phyloP scores from a whole-genome alignment of 2,888 invertebrate species.

The Drosophila rubida region DNA sequence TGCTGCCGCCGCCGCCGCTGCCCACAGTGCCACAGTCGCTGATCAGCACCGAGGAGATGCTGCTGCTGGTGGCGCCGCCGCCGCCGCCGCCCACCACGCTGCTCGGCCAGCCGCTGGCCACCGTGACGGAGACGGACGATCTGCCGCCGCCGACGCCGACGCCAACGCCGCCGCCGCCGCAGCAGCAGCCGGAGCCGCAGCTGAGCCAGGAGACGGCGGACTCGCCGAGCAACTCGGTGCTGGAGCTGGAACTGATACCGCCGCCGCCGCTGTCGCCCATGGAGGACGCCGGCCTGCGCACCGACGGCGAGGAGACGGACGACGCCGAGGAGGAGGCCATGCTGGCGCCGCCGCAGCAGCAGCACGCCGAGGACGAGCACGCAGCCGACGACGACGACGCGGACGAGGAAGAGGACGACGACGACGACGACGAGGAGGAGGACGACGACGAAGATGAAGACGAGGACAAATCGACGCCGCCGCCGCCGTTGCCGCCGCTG shows the following conservation, averaged over 20 bases:
- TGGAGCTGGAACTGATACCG: constrained; percentile 80
- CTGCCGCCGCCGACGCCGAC: constrained; percentile 82
- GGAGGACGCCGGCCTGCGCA: constrained; percentile 62
- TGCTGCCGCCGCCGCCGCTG: constrained; percentile 56
- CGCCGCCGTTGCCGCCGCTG: constrained; percentile 82
- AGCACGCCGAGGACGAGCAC: constrained; percentile 52
- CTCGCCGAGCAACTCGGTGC: constrained; percentile 73
- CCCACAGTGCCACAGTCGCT: constrained; percentile 47
- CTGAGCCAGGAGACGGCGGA: constrained; percentile 52
- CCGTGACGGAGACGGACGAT: constrained; percentile 81
- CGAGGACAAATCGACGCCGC: constrained; percentile 75
- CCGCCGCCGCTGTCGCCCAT: constrained; percentile 72
- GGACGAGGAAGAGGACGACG: constrained; percentile 34
- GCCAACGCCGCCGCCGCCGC: constrained; percentile 54
- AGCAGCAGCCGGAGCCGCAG: constrained; percentile 29
- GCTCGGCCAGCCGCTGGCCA: constrained; percentile 75
- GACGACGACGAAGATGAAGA: constrained; percentile 75
- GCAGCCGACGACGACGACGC: constrained; percentile 29
- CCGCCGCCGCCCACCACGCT: constrained; percentile 62
- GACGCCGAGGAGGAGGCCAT: constrained; percentile 66
- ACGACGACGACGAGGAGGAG: constrained; percentile 42
- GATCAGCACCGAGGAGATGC: constrained; percentile 54
- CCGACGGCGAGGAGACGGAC: constrained; percentile 65
- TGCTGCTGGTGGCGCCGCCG: constrained; percentile 61
- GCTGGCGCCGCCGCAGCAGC: constrained; percentile 43